Evolutionary conservation across 2,797 vertebrate genomes (phyloP).

Genomic region (Sternarchorhynchus goeldii): DNA sequence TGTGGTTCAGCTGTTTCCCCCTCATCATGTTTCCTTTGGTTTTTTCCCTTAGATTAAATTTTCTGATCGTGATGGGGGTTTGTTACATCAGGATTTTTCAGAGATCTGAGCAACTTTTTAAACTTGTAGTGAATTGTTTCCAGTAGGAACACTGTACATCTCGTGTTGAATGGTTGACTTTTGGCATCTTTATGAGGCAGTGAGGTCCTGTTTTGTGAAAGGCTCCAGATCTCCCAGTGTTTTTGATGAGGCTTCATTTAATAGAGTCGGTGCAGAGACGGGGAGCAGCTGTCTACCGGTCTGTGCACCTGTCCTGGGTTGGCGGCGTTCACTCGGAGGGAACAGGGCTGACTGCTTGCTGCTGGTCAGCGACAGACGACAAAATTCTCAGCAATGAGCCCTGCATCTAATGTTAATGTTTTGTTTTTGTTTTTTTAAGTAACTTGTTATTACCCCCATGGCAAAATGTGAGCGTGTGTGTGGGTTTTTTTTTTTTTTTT

Average conservation of each 20-base stretch:
- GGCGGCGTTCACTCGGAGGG: constrained; percentile 22
- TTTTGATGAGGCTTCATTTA: neutral
- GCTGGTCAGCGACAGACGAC: constrained; percentile 50
- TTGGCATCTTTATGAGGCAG: too few species aligned
- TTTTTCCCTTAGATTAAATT: neutral
- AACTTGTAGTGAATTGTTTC: too few species aligned
- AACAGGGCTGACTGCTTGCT: constrained; percentile 45
- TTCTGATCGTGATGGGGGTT: neutral
- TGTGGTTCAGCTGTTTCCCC: constrained; percentile 12
- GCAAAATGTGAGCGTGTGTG: constrained; percentile 1
- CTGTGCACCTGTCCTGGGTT: neutral
- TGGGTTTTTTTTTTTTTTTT: neutral
- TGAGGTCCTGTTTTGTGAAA: too few species aligned
- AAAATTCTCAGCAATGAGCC: constrained; percentile 44
- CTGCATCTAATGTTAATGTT: neutral
- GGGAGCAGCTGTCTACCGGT: neutral
- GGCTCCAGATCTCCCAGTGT: neutral
- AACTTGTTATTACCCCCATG: neutral
- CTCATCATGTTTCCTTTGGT: neutral
- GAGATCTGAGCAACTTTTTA: too few species aligned
- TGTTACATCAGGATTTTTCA: too few species aligned
- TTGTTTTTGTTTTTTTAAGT: constrained; percentile 26
- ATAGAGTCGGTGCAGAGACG: neutral
- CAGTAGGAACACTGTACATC: too few species aligned
- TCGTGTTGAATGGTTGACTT: too few species aligned